phyloP scores from a whole-genome alignment of 2,113 vertebrate species.

The Rhabdomys dilectus region DNA sequence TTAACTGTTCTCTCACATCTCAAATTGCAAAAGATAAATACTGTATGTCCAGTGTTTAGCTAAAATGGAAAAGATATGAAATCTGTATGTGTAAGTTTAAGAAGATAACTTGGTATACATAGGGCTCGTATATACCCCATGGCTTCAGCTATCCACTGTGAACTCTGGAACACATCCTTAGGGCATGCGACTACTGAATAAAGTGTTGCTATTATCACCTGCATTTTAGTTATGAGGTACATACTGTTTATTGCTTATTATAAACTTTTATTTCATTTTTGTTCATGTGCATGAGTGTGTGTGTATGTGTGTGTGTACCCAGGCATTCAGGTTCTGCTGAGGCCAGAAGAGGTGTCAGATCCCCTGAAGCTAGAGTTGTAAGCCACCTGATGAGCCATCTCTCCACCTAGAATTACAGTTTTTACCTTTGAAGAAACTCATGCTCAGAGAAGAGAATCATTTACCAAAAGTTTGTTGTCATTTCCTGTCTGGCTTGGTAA shows the following conservation, averaged over 20 bases:
- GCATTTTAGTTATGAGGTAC: neutral
- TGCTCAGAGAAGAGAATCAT: neutral
- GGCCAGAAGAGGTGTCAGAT: neutral
- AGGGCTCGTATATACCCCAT: too few species aligned
- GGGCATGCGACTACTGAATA: neutral
- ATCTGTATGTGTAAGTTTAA: neutral
- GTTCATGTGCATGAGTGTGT: neutral
- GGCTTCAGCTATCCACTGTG: neutral
- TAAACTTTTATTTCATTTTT: neutral
- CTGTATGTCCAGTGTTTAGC: neutral
- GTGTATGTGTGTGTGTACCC: neutral
- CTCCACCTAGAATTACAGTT: neutral
- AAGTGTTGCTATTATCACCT: neutral
- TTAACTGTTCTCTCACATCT: neutral
- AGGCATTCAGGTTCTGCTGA: neutral
- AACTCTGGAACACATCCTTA: too few species aligned
- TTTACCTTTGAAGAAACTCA: neutral
- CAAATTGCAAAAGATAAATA: neutral
- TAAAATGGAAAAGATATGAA: neutral
- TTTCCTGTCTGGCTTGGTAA: neutral
- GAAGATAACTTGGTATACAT: accelerated
- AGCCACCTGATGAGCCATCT: too few species aligned
- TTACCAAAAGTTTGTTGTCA: neutral
- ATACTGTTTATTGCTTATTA: neutral
- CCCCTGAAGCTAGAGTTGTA: neutral